These are phyloP conservation scores for Zaprionus lineosus DNA, from an alignment of 2,888 invertebrate genomes.

Conservation along the genomic window DNA sequence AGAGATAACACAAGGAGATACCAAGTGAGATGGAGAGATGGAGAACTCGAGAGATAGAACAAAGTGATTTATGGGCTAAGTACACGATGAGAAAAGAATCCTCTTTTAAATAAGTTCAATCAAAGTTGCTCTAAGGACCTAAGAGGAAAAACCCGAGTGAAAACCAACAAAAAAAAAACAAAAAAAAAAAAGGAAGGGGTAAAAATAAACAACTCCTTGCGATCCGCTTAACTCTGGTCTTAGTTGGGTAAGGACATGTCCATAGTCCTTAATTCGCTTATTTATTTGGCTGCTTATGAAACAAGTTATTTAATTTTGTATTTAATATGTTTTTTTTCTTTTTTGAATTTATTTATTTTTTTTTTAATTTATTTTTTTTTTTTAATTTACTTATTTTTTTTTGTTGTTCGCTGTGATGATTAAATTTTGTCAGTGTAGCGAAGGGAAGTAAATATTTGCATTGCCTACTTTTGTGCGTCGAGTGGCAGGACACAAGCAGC, in stretches of 20 bases:
- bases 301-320: too few relatives aligned
- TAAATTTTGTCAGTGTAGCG: conserved; percentile 35
- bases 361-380: neutral
- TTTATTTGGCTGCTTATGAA: too few relatives aligned
- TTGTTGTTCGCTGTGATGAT: neutral
- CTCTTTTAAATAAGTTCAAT: conserved; percentile 23
- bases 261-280: too few relatives aligned
- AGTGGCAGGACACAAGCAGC: conserved; percentile 1
- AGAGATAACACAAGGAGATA: neutral
- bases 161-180: too few relatives aligned
- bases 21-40: neutral
- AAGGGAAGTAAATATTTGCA: conserved; percentile 41
- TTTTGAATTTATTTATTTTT: neutral
- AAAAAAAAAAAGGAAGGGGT: too few relatives aligned
- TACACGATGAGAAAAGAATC: conserved; percentile 30
- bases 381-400: neutral
- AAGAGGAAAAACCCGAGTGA: too few relatives aligned
- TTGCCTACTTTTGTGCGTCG: conserved; percentile 52
- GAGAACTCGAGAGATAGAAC: neutral
- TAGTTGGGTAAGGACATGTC: too few relatives aligned
- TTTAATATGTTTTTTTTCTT: too few relatives aligned
- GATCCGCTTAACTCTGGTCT: too few relatives aligned
- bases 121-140: conserved; percentile 4
- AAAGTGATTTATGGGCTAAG: conserved; percentile 47
- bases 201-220: too few relatives aligned